These are phyloP conservation scores for Ptilonorhynchus violaceus DNA, from an alignment of 2,113 vertebrate species.

Conservation along the genomic window DNA sequence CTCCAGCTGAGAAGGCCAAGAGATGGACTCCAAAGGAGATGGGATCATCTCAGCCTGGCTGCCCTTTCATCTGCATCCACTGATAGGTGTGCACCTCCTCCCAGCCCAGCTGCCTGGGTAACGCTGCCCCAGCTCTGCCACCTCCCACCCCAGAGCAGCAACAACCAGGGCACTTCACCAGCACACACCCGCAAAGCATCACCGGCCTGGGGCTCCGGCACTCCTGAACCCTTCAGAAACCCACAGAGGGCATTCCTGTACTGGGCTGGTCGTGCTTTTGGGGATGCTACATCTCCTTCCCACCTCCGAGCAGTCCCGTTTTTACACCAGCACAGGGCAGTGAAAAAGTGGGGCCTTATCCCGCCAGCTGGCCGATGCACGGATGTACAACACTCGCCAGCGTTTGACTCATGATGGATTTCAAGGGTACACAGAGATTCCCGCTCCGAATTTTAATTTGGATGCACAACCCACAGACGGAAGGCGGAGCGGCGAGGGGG, in stretches of 20 bases:
- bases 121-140: accelerated
- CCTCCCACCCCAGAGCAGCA: background rate
- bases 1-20: background rate
- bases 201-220: background rate
- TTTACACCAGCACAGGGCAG: background rate
- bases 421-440: too few species aligned
- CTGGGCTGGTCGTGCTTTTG: background rate
- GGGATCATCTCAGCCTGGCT: background rate
- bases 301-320: background rate
- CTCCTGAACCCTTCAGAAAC: background rate
- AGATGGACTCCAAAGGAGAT: background rate
- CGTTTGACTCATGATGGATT: background rate
- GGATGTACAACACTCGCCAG: background rate
- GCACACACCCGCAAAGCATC: background rate
- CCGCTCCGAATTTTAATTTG: background rate
- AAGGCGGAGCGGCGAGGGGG: background rate
- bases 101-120: accelerated
- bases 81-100: accelerated
- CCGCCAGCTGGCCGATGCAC: background rate
- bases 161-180: background rate
- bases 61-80: background rate
- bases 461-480: background rate
- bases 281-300: background rate
- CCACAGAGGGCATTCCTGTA: background rate
- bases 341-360: background rate